Evolutionary conservation across 2,113 vertebrate species (phyloP), one percentile per base, ranked within the genome.

Genomic region (Solenodon paradoxus): DNA sequence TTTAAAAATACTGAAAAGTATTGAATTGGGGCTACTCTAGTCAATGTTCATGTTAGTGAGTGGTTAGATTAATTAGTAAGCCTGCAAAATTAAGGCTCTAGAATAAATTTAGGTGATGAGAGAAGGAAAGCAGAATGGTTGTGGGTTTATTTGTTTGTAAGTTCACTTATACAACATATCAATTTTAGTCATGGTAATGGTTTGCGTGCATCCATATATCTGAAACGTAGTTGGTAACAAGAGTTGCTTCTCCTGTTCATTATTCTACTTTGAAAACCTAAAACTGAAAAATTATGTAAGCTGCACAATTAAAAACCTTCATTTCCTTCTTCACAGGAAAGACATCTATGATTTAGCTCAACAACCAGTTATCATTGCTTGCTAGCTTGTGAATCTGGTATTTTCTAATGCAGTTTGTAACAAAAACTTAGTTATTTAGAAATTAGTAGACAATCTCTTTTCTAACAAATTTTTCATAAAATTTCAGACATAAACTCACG

Each of bases 231-330:
- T 26, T 85, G 68, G 72, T 90, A 88, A 95, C 71, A 94, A 92
- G 84, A 85, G 38, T 55, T 77, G 26, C 9, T 68, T 77, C 55
- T 95, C 32, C 49, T 78, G 19, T 81, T 90, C 77, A 69, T 69
- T 85, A 75, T 78, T 91, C 45, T 32, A 71, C 28, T 88, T 77
- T 69, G 69, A 59, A 92, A 69, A 40, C 49, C 86, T 72, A 77
- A 95, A 95, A 72, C 71, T 97, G 88, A 95, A 79, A 92, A 95
- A 95, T 79, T 42, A 53, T 32, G 72, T 11, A 30, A 79, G 28
- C 51, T 74, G 32, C 4, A 69, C 55, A 57, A 55, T 6, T 47
- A 69, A 93, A 92, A 79, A 74, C 69, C 20, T 87, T 84, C 45
- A 53, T 88, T 84, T 91, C 20, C 45, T 90, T 96, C 63, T 79